Evolutionary conservation across 2,888 invertebrate genomes (phyloP), one percentile per base, ranked within the genome.

Genomic region (Stenurella melanura): DNA sequence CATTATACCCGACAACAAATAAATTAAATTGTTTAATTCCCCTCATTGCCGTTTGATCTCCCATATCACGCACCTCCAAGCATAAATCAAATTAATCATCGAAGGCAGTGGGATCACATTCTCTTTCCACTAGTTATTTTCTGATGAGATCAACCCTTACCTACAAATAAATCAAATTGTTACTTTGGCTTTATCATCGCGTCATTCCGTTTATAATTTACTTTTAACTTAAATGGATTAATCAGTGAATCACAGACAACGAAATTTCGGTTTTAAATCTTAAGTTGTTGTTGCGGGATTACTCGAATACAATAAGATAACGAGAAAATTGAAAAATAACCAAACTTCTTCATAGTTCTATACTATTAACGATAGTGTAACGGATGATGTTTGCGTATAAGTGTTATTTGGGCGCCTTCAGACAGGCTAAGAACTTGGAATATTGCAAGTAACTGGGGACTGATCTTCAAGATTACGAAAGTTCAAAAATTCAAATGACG

Each of bases 1-100:
- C 19, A 42, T 67, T 67, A 50, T 21, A 11, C 54, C 54, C 19
- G 19, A 34, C 57, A 34, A 70, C 56, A 70, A 58, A 70, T 70
- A 58, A 57, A 70, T 70, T 70, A 70, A 70, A 70, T 38, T 70
- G 69, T 58, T 70, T 38, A 58, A 7, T 58, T 70, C 60, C 69
- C 19, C 58, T 58, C 69, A 70, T 70, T 38, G 19, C 21, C 69
- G 58, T 70, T 70, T 70, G 58, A 70, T 70, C 58, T 58, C 19
- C 38, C 58, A 21, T 70, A 70, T 58, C 58, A 58, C 57, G 68
- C 56, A 68, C 57, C 68, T 70, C 69, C 56, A 19, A 70, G 69
- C 58, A 58, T 30, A 70, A 70, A 70, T 60, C 17, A 58, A 17
- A 70, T 70, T 58, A 70, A 70, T 70, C 69, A 34, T 19, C 18